phyloP scores from a whole-genome alignment of 2,113 vertebrate genomes.

The Xiphorhynchus elegans region DNA sequence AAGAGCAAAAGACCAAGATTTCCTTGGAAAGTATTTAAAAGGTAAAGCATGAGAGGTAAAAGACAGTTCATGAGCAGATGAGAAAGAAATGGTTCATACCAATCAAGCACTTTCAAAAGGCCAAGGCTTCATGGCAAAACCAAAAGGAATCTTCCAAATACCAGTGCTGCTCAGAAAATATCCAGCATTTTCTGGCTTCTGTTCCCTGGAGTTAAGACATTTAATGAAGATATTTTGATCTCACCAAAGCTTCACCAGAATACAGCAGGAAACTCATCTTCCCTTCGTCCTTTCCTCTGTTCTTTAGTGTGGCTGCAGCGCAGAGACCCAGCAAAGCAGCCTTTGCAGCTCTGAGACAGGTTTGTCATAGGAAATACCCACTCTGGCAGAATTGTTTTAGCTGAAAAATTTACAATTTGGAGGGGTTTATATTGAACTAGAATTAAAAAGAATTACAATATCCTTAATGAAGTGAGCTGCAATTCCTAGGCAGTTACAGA shows the following conservation, averaged over 20 bases:
- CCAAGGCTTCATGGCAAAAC: neutral
- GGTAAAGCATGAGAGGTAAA: neutral
- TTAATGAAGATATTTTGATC: neutral
- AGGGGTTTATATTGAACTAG: neutral
- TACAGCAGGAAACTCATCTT: neutral
- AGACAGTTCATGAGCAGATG: neutral
- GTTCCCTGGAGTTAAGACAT: neutral
- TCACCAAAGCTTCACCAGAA: neutral
- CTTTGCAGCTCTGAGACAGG: neutral
- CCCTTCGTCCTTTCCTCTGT: neutral
- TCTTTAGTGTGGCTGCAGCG: neutral
- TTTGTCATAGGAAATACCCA: neutral
- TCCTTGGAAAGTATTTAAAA: neutral
- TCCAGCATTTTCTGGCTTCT: neutral
- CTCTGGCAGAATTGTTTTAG: neutral
- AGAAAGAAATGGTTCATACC: neutral
- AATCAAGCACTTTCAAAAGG: neutral
- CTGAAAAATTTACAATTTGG: neutral
- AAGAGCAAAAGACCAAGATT: neutral
- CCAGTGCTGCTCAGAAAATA: neutral
- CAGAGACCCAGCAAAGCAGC: neutral
- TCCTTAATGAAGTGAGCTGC: neutral
- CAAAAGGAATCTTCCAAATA: neutral
- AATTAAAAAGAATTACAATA: neutral
- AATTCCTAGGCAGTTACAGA: neutral